Evolutionary conservation across 2,888 invertebrate genomes (phyloP).

Genomic region (Tetheella fluctuosa): DNA sequence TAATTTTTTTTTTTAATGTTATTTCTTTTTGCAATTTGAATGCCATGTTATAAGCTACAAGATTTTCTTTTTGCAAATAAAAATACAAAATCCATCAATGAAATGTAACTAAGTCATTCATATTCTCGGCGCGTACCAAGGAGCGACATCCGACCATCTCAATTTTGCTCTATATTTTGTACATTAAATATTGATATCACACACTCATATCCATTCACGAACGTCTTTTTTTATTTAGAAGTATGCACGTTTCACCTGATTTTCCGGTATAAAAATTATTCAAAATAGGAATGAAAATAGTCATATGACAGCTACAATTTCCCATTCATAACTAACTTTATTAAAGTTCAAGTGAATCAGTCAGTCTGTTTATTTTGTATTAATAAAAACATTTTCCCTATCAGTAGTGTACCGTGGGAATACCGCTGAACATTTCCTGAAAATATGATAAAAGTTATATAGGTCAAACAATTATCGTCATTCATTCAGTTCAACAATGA

Average conservation of each 20-base stretch:
- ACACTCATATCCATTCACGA: not conserved
- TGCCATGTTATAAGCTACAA: too few species aligned
- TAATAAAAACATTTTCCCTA: slow-evolving; percentile 1
- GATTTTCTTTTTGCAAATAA: not conserved
- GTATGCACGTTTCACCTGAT: not conserved
- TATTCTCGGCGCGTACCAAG: not conserved
- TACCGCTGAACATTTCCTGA: slow-evolving; percentile 14
- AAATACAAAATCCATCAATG: not conserved
- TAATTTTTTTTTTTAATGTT: too few species aligned
- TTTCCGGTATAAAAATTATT: not conserved
- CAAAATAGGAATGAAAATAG: too few species aligned
- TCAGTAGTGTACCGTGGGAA: slow-evolving; percentile 12
- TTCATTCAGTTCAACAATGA: not conserved
- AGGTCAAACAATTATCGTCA: slow-evolving; percentile 11
- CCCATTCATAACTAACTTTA: too few species aligned
- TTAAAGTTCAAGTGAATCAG: too few species aligned
- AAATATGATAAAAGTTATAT: slow-evolving; percentile 7
- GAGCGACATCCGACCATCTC: not conserved
- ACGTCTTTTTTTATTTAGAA: not conserved
- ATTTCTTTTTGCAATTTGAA: too few species aligned
- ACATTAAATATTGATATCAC: not conserved
- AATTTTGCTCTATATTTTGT: slow-evolving; percentile 2
- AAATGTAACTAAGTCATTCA: not conserved
- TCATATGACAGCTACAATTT: too few species aligned
- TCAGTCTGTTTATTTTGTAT: too few species aligned